Evolutionary conservation across 2,888 invertebrate genomes (phyloP).

Genomic region (Archips crataeganus): DNA sequence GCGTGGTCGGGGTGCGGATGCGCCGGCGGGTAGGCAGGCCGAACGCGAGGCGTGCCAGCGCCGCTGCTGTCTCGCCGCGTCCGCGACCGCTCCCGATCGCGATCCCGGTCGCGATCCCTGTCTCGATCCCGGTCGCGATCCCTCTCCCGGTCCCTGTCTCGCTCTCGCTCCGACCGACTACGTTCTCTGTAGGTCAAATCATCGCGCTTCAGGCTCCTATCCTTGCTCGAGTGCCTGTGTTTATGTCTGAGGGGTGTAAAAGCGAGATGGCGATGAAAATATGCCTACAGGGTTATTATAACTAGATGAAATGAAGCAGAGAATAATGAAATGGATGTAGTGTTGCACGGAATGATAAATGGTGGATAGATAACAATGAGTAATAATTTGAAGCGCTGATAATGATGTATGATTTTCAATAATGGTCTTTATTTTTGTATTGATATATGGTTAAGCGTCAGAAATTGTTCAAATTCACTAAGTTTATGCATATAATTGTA

Average conservation of each 20-base stretch:
- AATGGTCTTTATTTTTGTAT: neutral
- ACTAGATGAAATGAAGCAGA: constrained; percentile 14
- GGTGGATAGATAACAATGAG: neutral
- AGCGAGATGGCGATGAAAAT: constrained; percentile 74
- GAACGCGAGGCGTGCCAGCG: constrained; percentile 54
- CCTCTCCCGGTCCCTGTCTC: constrained; percentile 87
- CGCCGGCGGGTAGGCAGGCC: constrained; percentile 71
- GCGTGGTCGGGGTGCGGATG: constrained; percentile 75
- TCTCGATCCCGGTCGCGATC: constrained; percentile 86
- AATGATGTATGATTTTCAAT: neutral
- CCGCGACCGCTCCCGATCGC: constrained; percentile 65
- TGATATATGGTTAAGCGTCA: too few relatives aligned
- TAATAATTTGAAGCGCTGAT: neutral
- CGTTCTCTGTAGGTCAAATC: constrained; percentile 84
- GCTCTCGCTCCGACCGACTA: constrained; percentile 75
- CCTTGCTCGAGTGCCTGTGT: constrained; percentile 82
- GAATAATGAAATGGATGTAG: constrained; percentile 11
- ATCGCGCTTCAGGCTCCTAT: constrained; percentile 80
- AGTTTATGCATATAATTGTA: too few relatives aligned
- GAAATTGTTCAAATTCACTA: too few relatives aligned
- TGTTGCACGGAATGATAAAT: neutral
- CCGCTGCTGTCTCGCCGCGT: constrained; percentile 61
- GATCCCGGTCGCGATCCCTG: constrained; percentile 76
- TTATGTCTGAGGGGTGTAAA: constrained; percentile 82
- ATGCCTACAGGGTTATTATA: constrained; percentile 52